phyloP scores from a whole-genome alignment of 2,888 invertebrate genomes.

The Coleophora deauratella region DNA sequence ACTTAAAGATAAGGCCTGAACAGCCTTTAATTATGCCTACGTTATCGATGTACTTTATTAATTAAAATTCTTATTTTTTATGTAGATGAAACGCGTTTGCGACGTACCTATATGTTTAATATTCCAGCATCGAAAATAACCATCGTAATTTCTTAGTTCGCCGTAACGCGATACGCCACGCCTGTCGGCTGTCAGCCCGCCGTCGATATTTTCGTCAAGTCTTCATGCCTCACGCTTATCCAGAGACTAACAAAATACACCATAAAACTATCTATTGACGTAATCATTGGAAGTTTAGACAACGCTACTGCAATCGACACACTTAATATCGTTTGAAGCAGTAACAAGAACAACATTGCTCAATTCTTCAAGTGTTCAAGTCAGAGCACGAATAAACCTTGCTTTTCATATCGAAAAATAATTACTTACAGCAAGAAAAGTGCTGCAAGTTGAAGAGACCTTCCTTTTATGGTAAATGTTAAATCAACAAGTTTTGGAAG shows the following conservation, averaged over 20 bases:
- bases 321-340: no score
- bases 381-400: conserved; percentile 18
- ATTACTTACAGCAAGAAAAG: conserved; percentile 34
- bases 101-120: conserved; percentile 13
- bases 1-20: no score
- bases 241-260: conserved; percentile 46
- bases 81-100: no score
- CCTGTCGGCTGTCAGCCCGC: conserved; percentile 45
- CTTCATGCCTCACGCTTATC: conserved; percentile 30
- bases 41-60: no score
- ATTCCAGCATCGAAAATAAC: conserved; percentile 43
- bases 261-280: conserved; percentile 32
- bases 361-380: not conserved
- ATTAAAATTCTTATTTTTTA: no score
- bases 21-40: no score
- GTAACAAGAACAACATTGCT: no score
- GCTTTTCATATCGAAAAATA: conserved; percentile 40
- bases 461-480: conserved; percentile 57
- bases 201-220: conserved; percentile 63
- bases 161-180: conserved; percentile 53
- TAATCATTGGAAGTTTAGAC: no score
- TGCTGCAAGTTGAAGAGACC: conserved; percentile 29
- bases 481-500: conserved; percentile 50
- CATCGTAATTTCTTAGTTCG: conserved; percentile 42
- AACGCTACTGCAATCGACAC: not conserved